These are phyloP conservation scores for Anarsia innoxiella DNA, from an alignment of 2,888 invertebrate species.

Conservation along the genomic window DNA sequence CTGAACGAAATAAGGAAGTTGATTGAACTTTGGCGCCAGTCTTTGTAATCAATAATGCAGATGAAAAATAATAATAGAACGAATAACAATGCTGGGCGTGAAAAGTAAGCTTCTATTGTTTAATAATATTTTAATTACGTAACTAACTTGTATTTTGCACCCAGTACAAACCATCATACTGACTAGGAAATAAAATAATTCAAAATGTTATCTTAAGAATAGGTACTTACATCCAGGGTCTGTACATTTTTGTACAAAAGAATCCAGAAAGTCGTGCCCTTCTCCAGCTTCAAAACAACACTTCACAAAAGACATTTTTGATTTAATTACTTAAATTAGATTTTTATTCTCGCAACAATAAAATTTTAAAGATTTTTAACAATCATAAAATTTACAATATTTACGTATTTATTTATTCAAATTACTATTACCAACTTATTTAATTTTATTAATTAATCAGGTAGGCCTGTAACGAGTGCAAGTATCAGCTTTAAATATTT, in stretches of 20 bases:
- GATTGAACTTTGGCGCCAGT: conserved; percentile 21
- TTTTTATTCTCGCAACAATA: conserved; percentile 19
- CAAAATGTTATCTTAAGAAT: no score
- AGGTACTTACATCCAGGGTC: conserved; percentile 90
- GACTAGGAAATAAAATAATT: no score
- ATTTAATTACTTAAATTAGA: conserved; percentile 12
- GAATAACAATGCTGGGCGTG: no score
- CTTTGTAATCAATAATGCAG: conserved; percentile 16
- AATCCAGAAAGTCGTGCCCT: conserved; percentile 83
- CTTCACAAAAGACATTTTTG: conserved; percentile 80
- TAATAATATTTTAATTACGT: no score
- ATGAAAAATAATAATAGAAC: conserved; percentile 6
- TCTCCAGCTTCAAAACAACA: conserved; percentile 88
- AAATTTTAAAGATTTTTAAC: conserved; percentile 11
- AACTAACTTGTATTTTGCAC: no score
- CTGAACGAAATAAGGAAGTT: conserved; percentile 16
- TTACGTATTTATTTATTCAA: no score
- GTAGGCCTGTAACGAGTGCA: not conserved
- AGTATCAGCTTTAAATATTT: not conserved
- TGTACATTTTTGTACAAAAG: conserved; percentile 85
- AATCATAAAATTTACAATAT: no score
- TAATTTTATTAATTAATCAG: no score
- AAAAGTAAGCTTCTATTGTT: no score
- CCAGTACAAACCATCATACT: no score
- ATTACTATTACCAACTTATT: no score